Evolutionary conservation across 2,888 invertebrate species (phyloP).

Genomic region (Brachycybe producta): DNA sequence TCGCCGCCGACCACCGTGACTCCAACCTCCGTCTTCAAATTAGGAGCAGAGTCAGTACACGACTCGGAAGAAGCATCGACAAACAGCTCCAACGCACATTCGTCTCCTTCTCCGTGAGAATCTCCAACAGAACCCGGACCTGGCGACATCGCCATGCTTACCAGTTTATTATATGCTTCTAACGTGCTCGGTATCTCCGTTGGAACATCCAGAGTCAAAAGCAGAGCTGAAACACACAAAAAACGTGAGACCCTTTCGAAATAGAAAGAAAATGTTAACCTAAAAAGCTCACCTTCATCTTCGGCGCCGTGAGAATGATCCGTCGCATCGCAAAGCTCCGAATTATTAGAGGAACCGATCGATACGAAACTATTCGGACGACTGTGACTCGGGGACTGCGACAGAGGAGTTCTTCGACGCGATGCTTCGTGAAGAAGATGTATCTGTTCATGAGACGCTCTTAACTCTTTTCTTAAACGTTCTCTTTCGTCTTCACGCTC

Average conservation of each 20-base stretch:
- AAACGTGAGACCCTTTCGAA: neutral
- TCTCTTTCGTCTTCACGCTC: constrained; percentile 62
- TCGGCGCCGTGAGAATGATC: constrained; percentile 15
- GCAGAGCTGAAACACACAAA: neutral
- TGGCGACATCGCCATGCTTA: neutral
- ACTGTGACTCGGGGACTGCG: constrained; percentile 25
- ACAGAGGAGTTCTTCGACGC: constrained; percentile 21
- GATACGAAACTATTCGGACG: constrained; percentile 30
- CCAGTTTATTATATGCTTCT: constrained; percentile 14
- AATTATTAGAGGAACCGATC: constrained; percentile 24
- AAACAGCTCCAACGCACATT: constrained; percentile 10
- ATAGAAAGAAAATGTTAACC: neutral
- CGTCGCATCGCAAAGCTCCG: constrained; percentile 18
- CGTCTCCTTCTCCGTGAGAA: constrained; percentile 2
- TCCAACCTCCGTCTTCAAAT: no score
- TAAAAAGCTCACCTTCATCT: constrained; percentile 7
- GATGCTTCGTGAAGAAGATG: constrained; percentile 23
- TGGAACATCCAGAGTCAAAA: neutral
- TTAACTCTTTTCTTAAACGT: constrained; percentile 54
- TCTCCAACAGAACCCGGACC: neutral
- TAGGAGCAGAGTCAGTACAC: constrained; percentile 6
- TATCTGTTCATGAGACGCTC: constrained; percentile 52
- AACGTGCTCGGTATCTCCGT: constrained; percentile 12
- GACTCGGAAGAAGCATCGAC: constrained; percentile 15
- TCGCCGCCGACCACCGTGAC: no score